Conservation (phyloP, 2,113 vertebrate genomes). For the Kryptolebias marmoratus region DNA sequence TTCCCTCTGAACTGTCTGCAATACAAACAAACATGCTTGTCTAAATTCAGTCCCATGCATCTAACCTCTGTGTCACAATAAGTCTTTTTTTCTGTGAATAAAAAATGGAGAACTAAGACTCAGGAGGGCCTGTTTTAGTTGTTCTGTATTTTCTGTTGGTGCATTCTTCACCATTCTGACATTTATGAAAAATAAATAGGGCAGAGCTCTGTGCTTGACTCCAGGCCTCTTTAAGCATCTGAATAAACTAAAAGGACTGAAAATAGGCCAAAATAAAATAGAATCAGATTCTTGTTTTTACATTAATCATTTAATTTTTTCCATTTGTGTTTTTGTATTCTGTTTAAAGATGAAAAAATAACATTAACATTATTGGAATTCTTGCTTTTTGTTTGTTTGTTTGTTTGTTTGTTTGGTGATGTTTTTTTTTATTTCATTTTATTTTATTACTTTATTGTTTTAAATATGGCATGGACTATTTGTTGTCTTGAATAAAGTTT, state of each 20-base stretch:
- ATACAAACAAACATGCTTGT: not conserved
- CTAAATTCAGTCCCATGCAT: too few relatives aligned
- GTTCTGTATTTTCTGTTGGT: not conserved
- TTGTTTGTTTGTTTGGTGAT: too few relatives aligned
- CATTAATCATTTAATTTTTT: too few relatives aligned
- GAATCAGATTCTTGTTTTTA: too few relatives aligned
- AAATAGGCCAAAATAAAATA: not conserved
- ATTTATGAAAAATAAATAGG: slow-evolving; percentile 58
- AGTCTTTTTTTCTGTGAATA: not conserved
- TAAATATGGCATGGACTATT: too few relatives aligned
- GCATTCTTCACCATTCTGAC: slow-evolving; percentile 5
- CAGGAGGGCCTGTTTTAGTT: not conserved
- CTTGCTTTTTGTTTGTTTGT: too few relatives aligned
- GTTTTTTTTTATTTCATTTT: too few relatives aligned
- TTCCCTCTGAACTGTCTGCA: slow-evolving; percentile 14
- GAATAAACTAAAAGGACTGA: slow-evolving; percentile 31
- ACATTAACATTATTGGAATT: too few relatives aligned
- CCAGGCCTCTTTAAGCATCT: slow-evolving; percentile 27
- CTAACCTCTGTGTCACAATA: not conserved
- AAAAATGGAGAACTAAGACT: not conserved
- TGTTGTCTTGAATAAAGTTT: too few relatives aligned
- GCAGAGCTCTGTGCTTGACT: slow-evolving; percentile 30
- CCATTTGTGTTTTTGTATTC: too few relatives aligned
- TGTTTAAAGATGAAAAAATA: too few relatives aligned
- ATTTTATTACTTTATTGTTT: too few relatives aligned